Evolutionary conservation across 2,888 invertebrate species (phyloP).

Genomic region (Disparrhopalites patrizii): DNA sequence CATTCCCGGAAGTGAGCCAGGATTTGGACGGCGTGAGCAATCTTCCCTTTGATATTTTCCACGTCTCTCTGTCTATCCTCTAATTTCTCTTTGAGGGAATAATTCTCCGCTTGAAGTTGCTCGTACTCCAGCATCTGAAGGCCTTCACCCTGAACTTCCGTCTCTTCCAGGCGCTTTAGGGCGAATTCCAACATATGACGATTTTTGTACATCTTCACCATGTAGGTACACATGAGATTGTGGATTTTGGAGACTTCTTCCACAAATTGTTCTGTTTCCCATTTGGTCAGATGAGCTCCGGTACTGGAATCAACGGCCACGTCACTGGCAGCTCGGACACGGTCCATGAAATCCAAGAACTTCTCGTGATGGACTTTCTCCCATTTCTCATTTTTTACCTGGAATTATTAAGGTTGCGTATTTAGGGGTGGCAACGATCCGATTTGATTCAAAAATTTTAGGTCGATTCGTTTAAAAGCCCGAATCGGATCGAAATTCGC

Average conservation of each 20-base stretch:
- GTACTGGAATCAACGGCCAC: slow-evolving; percentile 28
- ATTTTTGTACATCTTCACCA: slow-evolving; percentile 27
- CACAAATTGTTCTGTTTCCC: slow-evolving; percentile 31
- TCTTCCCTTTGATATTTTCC: slow-evolving; percentile 32
- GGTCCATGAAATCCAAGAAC: slow-evolving; percentile 18
- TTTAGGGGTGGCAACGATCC: too few species aligned
- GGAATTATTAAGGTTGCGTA: background rate
- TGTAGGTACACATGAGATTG: slow-evolving; percentile 19
- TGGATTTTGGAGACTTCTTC: slow-evolving; percentile 30
- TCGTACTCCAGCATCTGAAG: slow-evolving; percentile 35
- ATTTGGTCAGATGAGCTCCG: slow-evolving; percentile 14
- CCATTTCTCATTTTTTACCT: slow-evolving; percentile 27
- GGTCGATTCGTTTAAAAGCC: too few species aligned
- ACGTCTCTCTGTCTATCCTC: slow-evolving; percentile 28
- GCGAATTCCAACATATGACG: slow-evolving; percentile 29
- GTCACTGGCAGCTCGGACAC: slow-evolving; percentile 25
- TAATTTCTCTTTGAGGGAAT: slow-evolving; percentile 28
- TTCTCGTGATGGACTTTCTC: slow-evolving; percentile 14
- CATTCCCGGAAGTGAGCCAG: slow-evolving; percentile 34
- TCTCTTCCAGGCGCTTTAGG: slow-evolving; percentile 24
- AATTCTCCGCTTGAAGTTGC: slow-evolving; percentile 35
- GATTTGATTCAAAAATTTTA: too few species aligned
- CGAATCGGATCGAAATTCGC: too few species aligned
- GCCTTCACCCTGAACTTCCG: slow-evolving; percentile 35
- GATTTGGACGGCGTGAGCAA: slow-evolving; percentile 33